These are phyloP conservation scores for Lasioglossum pauxillum DNA, from an alignment of 2,888 invertebrate species.

Conservation along the genomic window DNA sequence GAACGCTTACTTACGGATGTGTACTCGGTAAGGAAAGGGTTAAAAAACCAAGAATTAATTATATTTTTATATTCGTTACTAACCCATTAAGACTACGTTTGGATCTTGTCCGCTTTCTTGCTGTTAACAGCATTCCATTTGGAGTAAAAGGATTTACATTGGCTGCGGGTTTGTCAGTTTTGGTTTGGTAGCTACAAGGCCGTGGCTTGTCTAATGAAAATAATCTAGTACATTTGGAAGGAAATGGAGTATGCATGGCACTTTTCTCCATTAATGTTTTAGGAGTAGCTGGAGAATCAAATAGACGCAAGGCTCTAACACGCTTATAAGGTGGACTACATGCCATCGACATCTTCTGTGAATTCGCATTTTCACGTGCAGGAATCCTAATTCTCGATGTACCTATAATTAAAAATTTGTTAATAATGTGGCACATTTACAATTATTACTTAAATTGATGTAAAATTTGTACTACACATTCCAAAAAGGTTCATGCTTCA, in stretches of 20 bases:
- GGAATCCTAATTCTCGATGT: constrained; percentile 76
- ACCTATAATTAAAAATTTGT: constrained; percentile 62
- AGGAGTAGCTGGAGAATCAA: constrained; percentile 94
- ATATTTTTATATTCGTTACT: constrained; percentile 37
- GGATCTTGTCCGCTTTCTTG: constrained; percentile 89
- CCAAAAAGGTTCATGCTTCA: too few species aligned
- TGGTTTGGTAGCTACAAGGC: constrained; percentile 81
- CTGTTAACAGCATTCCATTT: constrained; percentile 89
- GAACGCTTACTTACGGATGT: too few species aligned
- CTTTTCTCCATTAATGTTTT: constrained; percentile 92
- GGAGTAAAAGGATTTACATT: constrained; percentile 96
- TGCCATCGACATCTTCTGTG: constrained; percentile 78
- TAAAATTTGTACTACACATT: neutral
- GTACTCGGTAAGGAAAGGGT: too few species aligned
- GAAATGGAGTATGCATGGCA: constrained; percentile 86
- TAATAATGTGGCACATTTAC: neutral
- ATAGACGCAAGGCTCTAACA: constrained; percentile 88
- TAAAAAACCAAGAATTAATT: neutral
- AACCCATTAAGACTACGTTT: constrained; percentile 85
- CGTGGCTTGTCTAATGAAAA: constrained; percentile 84
- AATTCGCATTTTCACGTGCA: constrained; percentile 73
- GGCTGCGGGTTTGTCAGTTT: constrained; percentile 86
- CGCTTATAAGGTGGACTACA: constrained; percentile 87
- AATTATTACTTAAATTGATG: neutral
- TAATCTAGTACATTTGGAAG: constrained; percentile 82